Evolutionary conservation across 2,888 invertebrate species (phyloP).

Genomic region (Monopis laevigella): DNA sequence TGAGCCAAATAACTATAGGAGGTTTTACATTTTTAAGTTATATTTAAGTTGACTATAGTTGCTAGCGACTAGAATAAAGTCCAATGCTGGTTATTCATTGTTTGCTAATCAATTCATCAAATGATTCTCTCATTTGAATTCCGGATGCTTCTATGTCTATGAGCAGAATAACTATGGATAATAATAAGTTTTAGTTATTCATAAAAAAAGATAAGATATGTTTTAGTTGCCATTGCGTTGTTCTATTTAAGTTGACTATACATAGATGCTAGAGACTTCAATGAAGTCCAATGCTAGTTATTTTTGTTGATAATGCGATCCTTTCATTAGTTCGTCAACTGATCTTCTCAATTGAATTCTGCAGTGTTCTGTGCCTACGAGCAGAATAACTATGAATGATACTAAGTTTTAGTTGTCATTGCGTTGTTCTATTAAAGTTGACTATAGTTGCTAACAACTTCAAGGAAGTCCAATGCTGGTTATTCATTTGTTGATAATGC

Average conservation of each 20-base stretch:
- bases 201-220: too few species aligned
- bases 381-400: too few species aligned
- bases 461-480: conserved; percentile 7
- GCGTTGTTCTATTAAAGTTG: too few species aligned
- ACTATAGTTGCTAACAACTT: conserved; percentile 9
- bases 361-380: too few species aligned
- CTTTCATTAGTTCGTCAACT: background rate
- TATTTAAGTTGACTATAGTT: too few species aligned
- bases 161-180: background rate
- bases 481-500: conserved; percentile 16
- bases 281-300: background rate
- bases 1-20: too few species aligned
- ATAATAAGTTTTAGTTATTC: too few species aligned
- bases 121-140: background rate
- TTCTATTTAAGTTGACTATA: background rate
- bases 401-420: too few species aligned
- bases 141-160: too few species aligned
- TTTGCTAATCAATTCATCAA: background rate
- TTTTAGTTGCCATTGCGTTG: too few species aligned
- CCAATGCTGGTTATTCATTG: background rate
- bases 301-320: background rate
- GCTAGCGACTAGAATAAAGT: background rate
- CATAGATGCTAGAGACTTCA: background rate
- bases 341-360: too few species aligned
- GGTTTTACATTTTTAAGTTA: too few species aligned